A percentile compares a stretch with the other conserved stretches of the same genome.
Conservation (phyloP, 1,140 invertebrate species). For the Littorina saxatilis region DNA sequence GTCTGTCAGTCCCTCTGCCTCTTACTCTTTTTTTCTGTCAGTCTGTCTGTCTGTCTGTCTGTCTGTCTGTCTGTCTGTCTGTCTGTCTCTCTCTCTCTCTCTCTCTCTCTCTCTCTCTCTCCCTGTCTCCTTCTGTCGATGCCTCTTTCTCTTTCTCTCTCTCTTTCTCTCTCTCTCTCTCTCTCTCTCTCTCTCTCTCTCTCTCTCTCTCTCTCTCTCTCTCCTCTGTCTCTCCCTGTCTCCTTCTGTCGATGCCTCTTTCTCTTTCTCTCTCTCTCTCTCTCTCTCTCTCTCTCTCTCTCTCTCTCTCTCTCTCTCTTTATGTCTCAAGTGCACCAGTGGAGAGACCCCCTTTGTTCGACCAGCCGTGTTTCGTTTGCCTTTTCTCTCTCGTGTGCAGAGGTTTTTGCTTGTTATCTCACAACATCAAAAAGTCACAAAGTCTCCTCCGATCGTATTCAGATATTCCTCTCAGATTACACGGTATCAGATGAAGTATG, state of each 20-base stretch:
- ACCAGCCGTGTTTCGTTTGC: no score
- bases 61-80: not conserved
- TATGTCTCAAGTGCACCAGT: no score
- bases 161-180: not conserved
- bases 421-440: no score
- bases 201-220: constrained; percentile 1
- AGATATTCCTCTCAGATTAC: no score
- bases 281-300: no score
- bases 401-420: no score
- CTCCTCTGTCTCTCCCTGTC: not conserved
- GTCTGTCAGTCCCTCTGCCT: no score
- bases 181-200: not conserved
- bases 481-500: no score
- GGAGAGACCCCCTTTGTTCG: no score
- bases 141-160: not conserved
- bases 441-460: no score
- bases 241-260: not conserved
- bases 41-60: not conserved
- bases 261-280: not conserved
- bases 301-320: no score
- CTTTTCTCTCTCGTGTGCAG: no score
- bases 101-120: not conserved
- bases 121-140: not conserved
- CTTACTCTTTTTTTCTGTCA: not conserved
- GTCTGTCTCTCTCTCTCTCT: not conserved